Evolutionary conservation across 2,888 invertebrate genomes (phyloP), one percentile per base, ranked within the genome.

Genomic region (Ectobius pallidus): DNA sequence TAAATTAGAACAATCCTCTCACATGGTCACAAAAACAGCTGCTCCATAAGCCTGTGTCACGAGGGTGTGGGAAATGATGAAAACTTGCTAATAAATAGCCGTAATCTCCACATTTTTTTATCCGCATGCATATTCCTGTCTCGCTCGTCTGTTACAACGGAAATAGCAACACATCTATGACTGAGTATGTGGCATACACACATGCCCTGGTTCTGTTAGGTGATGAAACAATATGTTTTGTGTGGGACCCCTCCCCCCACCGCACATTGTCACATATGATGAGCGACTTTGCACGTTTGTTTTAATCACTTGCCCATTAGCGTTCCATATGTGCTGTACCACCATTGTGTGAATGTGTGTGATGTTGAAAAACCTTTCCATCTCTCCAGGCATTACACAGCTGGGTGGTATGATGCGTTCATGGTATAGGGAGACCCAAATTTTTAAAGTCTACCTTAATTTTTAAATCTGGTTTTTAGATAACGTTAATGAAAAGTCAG

Each of bases 201-300:
- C 46, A 65, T 65, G 46, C 44, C 42, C 63, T 42, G 18, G 34
- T 18, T 2, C 49, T 34, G 63, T 42, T 65, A 65, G 65, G 65
- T 65, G 65, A 65, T 65, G 65, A 65, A 65, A 65, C 65, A 46
- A 65, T 65, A 65, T 18, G 65, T 65, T 65, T 30, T 44, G 44
- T 27, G 20, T 58, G 58, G n/a, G 27, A 27, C 58, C 16, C 2
- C 27, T 25, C 14, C 25, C 55, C n/a, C 7, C 46, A 9, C 18
- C 55, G 30, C 58, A 30, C 58, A 58, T 32, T 58, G 58, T 58
- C 58, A 58, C 58, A 58, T 58, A 58, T 58, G 58, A 58, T 58
- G 58, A 58, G 30, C 58, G 58, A 58, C 58, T 58, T 58, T n/a
- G 58, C 58, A 30, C 58, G 58, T 58, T 58, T 58, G 58, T 58